Evolutionary conservation across 92 coral and sea anemone species (phyloP), one percentile per base, ranked within the genome.

Genomic region (Anthopleura xanthogrammica): DNA sequence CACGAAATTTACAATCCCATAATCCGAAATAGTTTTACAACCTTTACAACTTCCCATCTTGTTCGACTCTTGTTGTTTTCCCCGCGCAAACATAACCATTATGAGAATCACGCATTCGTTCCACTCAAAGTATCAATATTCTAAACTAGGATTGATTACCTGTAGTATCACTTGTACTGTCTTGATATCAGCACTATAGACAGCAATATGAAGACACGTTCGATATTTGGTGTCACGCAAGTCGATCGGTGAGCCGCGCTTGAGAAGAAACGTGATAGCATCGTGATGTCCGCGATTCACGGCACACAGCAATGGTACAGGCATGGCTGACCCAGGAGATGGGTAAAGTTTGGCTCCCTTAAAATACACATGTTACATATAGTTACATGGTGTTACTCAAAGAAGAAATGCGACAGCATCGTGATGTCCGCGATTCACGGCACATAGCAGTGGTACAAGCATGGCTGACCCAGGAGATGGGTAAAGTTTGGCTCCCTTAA

Each of bases 161-260:
- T 93, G 78, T 70, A 93, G 89, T 16, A 93, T 74, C 13, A 84
- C 80, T 54, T 79, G 79, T 0, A 92, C 91, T 3, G 97, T 92
- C 84, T 92, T 79, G 23, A 80, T 70, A 50, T 91, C 97, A 78
- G 93, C 91, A 68, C 94, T 92, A 62, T 90, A 92, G 12, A 90
- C 97, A 20, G 97, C 97, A 82, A 93, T 93, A 76, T 93, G 97
- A 41, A 90, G 80, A 23, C 90, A 87, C 3, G 92, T 90, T 58
- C 94, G 79, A 14, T 79, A 80, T 60, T 72, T 84, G 20, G 81
- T 57, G 87, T 93, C 97, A 60, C 87, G 88, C 80, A 93, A 75
- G 50, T 78, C 79, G 55, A 93, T 87, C 29, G 93, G 87, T 41
- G 97, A 91, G 19, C 97, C 97, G 22, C 91, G 81, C 23, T 81